Conservation (phyloP, 2,797 vertebrate genomes). For the Australoheros facetus region DNA sequence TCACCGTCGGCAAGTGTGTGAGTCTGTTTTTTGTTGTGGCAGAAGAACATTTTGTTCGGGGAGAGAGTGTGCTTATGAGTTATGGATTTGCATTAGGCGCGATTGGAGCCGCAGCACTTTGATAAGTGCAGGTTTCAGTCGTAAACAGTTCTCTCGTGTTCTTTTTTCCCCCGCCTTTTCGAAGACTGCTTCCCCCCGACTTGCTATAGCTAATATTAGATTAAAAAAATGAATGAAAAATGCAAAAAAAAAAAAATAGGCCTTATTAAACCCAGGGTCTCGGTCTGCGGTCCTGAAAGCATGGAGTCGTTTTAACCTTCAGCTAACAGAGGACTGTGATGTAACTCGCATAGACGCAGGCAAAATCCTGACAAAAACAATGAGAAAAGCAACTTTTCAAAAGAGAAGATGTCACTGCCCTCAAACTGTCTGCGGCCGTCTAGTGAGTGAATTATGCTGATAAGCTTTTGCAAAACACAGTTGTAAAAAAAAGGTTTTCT, state of each 20-base stretch:
- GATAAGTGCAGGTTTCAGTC: slow-evolving; percentile 34
- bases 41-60: slow-evolving; percentile 64
- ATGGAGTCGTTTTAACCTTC: not conserved
- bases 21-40: slow-evolving; percentile 32
- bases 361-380: not conserved
- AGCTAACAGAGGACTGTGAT: not conserved
- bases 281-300: not conserved
- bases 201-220: not conserved
- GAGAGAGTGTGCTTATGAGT: slow-evolving; percentile 20
- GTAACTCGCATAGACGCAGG: slow-evolving; percentile 19
- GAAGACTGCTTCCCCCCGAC: no score
- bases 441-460: not conserved
- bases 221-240: not conserved
- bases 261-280: not conserved
- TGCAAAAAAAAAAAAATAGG: not conserved
- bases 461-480: not conserved
- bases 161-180: not conserved
- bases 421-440: not conserved
- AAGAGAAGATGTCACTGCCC: not conserved
- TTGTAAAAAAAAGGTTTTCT: no score
- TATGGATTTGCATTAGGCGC: slow-evolving; percentile 44
- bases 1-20: slow-evolving; percentile 20
- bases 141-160: not conserved
- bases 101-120: slow-evolving; percentile 22
- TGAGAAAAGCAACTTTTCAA: not conserved